Conservation (phyloP, 2,797 vertebrate species). For the Danionella dracula region DNA sequence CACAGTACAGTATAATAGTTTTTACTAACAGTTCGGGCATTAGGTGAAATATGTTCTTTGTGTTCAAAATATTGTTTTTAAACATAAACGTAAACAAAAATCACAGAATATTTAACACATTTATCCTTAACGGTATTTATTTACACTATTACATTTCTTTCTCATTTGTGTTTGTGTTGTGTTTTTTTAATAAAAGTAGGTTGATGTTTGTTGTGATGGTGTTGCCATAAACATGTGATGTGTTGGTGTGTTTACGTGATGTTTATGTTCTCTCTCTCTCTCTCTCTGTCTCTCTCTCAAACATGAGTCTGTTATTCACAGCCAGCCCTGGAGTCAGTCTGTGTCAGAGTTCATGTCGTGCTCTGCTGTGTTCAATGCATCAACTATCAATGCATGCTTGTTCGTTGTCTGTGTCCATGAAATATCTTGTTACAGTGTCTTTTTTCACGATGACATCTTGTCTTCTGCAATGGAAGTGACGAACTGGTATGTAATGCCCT, state of each 20-base stretch:
- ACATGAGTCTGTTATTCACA: conserved; percentile 13
- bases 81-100: too few species aligned
- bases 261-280: conserved; percentile 22
- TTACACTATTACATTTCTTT: not conserved
- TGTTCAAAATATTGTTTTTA: too few species aligned
- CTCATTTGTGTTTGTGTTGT: not conserved
- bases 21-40: too few species aligned
- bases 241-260: conserved; percentile 3
- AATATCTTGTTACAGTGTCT: conserved; percentile 29
- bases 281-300: not conserved
- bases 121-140: too few species aligned
- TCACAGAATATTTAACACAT: too few species aligned
- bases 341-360: not conserved
- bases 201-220: not conserved
- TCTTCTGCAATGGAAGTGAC: conserved; percentile 10
- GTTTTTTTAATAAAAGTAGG: not conserved
- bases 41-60: too few species aligned
- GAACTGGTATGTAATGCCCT: conserved; percentile 15
- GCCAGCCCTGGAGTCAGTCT: conserved; percentile 1
- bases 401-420: conserved; percentile 23
- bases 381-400: conserved; percentile 20
- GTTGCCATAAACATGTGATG: not conserved
- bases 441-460: conserved; percentile 19
- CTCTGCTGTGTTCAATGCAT: not conserved
- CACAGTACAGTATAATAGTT: too few species aligned